Conservation (phyloP, 1,140 invertebrate species). For the Aricia agestis region DNA sequence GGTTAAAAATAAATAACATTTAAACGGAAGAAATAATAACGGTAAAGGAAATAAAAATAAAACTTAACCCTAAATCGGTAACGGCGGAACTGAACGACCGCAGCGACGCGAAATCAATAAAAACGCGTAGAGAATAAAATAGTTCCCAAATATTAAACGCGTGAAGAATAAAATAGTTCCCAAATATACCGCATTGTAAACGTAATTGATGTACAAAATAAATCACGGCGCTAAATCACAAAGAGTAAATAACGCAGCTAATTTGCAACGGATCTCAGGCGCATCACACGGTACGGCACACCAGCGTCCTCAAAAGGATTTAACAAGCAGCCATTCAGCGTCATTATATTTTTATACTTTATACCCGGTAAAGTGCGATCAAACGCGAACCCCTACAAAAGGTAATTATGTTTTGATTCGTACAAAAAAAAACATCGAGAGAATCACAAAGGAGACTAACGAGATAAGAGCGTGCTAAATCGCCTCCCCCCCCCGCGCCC, state of each 20-base stretch:
- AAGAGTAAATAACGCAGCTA: constrained; percentile 62
- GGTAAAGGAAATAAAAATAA: background rate
- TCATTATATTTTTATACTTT: constrained; percentile 76
- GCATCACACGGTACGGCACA: constrained; percentile 39
- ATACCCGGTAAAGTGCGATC: constrained; percentile 73
- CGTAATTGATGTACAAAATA: constrained; percentile 34
- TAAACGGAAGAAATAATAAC: too few relatives aligned
- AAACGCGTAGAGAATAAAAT: background rate
- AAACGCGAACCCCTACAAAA: constrained; percentile 74
- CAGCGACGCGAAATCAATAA: background rate
- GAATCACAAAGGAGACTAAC: constrained; percentile 75
- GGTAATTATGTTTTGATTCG: constrained; percentile 76
- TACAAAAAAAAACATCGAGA: constrained; percentile 69
- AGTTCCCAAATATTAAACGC: constrained; percentile 19
- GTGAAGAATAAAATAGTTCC: background rate
- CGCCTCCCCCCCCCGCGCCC: constrained; percentile 59
- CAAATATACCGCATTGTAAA: constrained; percentile 19
- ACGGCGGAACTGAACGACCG: background rate
- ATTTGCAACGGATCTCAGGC: constrained; percentile 69
- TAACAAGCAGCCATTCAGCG: constrained; percentile 71
- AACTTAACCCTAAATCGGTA: background rate
- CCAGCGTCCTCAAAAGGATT: constrained; percentile 66
- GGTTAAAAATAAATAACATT: too few relatives aligned
- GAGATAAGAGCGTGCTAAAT: constrained; percentile 76
- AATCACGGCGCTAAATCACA: constrained; percentile 39